Evolutionary conservation across 2,888 invertebrate genomes (phyloP).

Genomic region (Agapostemon virescens): DNA sequence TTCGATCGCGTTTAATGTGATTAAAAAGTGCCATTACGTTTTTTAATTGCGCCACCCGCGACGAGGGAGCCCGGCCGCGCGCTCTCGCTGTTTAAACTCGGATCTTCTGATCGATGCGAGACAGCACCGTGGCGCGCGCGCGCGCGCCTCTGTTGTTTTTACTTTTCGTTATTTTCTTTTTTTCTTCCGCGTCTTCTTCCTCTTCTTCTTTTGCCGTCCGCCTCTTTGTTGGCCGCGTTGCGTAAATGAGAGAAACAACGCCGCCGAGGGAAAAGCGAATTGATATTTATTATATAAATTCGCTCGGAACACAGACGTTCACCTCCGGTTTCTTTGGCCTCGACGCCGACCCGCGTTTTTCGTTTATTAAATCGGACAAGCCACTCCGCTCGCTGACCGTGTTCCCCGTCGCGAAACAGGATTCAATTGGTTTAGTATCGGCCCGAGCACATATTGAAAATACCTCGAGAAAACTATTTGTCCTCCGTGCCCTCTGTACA

Average conservation of each 20-base stretch:
- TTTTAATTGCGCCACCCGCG: slow-evolving; percentile 2
- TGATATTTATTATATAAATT: not conserved
- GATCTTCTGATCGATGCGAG: slow-evolving; percentile 9
- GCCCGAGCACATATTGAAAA: slow-evolving; percentile 44
- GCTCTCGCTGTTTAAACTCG: slow-evolving; percentile 15
- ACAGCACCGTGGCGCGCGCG: not conserved
- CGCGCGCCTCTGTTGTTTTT: not conserved
- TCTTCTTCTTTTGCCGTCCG: no score
- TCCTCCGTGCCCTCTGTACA: not conserved
- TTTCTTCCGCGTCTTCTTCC: no score
- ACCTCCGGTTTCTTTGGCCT: not conserved
- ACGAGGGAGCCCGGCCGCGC: not conserved
- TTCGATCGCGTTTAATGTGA: slow-evolving; percentile 52
- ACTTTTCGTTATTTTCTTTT: not conserved
- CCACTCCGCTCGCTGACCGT: slow-evolving; percentile 38
- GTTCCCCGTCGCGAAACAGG: slow-evolving; percentile 23
- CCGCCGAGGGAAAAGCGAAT: not conserved
- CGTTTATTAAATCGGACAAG: slow-evolving; percentile 44
- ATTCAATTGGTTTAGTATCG: slow-evolving; percentile 43
- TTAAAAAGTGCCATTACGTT: slow-evolving; percentile 51
- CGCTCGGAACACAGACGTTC: not conserved
- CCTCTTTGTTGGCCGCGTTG: not conserved
- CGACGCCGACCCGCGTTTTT: slow-evolving; percentile 20
- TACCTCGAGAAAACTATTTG: slow-evolving; percentile 45
- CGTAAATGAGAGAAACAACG: not conserved